Conservation (phyloP, 2,797 vertebrate species). For the Lacerta viridis region DNA sequence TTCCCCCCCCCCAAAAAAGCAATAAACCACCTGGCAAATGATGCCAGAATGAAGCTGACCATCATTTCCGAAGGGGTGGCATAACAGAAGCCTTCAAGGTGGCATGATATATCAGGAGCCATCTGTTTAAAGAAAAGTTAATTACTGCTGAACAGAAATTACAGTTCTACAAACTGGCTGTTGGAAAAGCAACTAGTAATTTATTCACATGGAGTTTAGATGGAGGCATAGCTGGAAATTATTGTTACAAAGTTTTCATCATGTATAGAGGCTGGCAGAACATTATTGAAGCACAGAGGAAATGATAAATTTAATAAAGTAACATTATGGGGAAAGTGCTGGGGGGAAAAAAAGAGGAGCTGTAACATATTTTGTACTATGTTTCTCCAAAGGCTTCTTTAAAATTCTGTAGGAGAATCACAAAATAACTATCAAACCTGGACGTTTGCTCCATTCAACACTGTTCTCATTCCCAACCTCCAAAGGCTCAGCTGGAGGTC, state of each 20-base stretch:
- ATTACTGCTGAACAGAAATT: conserved; percentile 67
- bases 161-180: conserved; percentile 65
- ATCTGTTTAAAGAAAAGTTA: conserved; percentile 72
- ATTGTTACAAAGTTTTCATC: conserved; percentile 65
- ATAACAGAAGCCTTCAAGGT: conserved; percentile 61
- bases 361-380: conserved; percentile 12
- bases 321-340: conserved; percentile 40
- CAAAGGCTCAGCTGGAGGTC: neutral
- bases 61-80: conserved; percentile 55
- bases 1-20: conserved; percentile 32
- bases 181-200: conserved; percentile 67
- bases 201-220: conserved; percentile 65
- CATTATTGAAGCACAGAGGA: conserved; percentile 72
- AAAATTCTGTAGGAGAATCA: conserved; percentile 29
- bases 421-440: neutral
- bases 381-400: neutral
- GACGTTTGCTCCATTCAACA: neutral
- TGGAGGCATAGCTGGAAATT: conserved; percentile 68
- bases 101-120: conserved; percentile 57
- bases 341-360: conserved; percentile 38
- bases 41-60: conserved; percentile 54
- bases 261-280: conserved; percentile 47
- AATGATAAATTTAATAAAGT: conserved; percentile 64
- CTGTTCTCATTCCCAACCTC: too few species aligned
- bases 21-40: conserved; percentile 62